A percentile compares a stretch with the other conserved stretches of the same genome.
These are phyloP conservation scores for Diuraphis noxia DNA, from an alignment of 1,140 invertebrate species.

Conservation along the genomic window DNA sequence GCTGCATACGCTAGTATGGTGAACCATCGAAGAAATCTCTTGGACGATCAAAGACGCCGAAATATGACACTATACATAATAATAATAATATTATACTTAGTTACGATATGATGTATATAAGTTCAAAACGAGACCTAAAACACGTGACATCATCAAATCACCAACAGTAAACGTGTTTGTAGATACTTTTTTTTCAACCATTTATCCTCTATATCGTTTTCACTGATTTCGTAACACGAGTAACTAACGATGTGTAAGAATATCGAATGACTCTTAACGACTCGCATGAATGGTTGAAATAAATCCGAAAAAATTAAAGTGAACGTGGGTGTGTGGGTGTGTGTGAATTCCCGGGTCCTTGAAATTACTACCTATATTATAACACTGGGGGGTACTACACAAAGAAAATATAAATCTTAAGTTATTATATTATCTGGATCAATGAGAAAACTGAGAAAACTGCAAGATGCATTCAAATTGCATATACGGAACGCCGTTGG, in stretches of 20 bases:
- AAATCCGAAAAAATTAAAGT: background rate
- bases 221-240: conserved; percentile 18
- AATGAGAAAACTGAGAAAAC: background rate
- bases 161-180: background rate
- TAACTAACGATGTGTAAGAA: conserved; percentile 11
- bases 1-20: background rate
- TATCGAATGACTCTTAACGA: conserved; percentile 27
- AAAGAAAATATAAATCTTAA: background rate
- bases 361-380: background rate
- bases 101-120: background rate
- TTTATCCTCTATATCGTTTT: conserved; percentile 31
- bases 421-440: background rate
- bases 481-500: conserved; percentile 11
- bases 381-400: background rate
- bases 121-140: background rate
- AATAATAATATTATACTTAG: background rate
- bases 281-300: conserved; percentile 11
- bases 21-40: background rate
- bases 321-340: background rate
- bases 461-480: background rate
- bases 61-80: conserved; percentile 28
- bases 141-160: background rate
- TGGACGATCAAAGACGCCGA: conserved; percentile 14
- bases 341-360: background rate
- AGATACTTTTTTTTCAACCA: background rate